Evolutionary conservation across 35 echinoderm and acorn worm species (phyloP).

Genomic region (Apostichopus californicus): DNA sequence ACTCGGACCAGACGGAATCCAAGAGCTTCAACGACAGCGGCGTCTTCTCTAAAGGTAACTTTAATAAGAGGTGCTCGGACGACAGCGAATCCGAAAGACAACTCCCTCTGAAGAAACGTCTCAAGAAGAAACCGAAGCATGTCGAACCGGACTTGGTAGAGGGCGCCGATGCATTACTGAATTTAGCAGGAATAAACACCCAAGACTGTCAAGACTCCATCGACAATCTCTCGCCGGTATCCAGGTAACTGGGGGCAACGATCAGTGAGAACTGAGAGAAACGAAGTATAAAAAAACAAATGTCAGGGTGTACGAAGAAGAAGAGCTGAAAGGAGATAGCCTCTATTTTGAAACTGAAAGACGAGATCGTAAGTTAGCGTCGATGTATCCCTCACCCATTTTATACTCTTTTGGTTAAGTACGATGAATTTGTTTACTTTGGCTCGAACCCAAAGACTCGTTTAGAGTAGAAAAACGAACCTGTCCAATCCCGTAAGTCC

Average conservation of each 20-base stretch:
- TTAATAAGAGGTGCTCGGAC: slow-evolving; percentile 24
- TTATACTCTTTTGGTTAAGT: too few relatives aligned
- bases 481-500: too few relatives aligned
- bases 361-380: too few relatives aligned
- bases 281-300: not conserved
- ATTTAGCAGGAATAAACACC: slow-evolving; percentile 84
- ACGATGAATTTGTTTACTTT: too few relatives aligned
- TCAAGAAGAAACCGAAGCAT: slow-evolving; percentile 11
- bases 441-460: too few relatives aligned
- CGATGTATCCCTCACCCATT: too few relatives aligned
- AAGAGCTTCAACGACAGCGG: slow-evolving; percentile 73
- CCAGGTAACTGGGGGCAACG: slow-evolving; percentile 5
- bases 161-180: slow-evolving; percentile 78
- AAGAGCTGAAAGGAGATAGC: too few relatives aligned
- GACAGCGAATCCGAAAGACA: slow-evolving; percentile 38
- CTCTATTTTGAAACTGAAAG: too few relatives aligned
- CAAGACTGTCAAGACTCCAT: not conserved
- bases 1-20: slow-evolving; percentile 55
- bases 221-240: slow-evolving; percentile 26
- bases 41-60: slow-evolving; percentile 47
- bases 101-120: slow-evolving; percentile 79
- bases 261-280: not conserved
- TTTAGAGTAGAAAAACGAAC: too few relatives aligned
- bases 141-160: slow-evolving; percentile 52
- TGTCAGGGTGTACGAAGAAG: not conserved